Evolutionary conservation across 2,888 invertebrate species (phyloP), one percentile per base, ranked within the genome.

Genomic region (Melieria picta): DNA sequence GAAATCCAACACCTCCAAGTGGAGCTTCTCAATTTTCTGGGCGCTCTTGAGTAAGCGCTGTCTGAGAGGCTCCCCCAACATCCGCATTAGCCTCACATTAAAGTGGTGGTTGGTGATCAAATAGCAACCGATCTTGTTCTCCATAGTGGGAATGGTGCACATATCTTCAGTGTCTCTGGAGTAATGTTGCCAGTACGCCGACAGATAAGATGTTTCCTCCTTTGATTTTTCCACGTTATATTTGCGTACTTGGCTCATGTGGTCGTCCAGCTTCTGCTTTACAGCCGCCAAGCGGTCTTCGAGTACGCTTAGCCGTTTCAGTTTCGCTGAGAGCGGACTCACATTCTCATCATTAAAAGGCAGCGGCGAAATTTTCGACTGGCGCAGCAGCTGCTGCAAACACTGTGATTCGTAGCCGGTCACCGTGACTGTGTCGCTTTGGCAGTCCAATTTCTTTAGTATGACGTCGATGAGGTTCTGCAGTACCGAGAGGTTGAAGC

Each of bases 391-490:
- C 1, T 79, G 77, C 45, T 81, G 79, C 65, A 85, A 64, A 46
- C 81, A 79, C 16, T 79, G 76, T 4, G 78, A 79, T 65, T 85
- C 83, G 5, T 79, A 78, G 4, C 83, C 83, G 0, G 77, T 74
- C 3, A 85, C 76, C 4, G 72, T 76, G 0, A 86, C 85, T 55
- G 78, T 56, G 65, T 85, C 81, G 4, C 82, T 67, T 61, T 80
- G 68, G 43, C 86, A 84, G 57, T 82, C 77, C 7, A 86, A 67
- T 60, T 85, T 85, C 72, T 83, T 78, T 30, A 86, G 75, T 4
- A 86, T n/a, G 30, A 83, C 79, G 63, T 83, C 78, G 16, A 86
- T 62, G 0, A 86, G 77, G 65, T 81, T 83, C 63, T 86, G 86
- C 42, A 86, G 70, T 5, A 85, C 77, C 9, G 82, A 77, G 3